phyloP scores from a whole-genome alignment of 2,113 vertebrate species.

The Cromileptes altivelis region DNA sequence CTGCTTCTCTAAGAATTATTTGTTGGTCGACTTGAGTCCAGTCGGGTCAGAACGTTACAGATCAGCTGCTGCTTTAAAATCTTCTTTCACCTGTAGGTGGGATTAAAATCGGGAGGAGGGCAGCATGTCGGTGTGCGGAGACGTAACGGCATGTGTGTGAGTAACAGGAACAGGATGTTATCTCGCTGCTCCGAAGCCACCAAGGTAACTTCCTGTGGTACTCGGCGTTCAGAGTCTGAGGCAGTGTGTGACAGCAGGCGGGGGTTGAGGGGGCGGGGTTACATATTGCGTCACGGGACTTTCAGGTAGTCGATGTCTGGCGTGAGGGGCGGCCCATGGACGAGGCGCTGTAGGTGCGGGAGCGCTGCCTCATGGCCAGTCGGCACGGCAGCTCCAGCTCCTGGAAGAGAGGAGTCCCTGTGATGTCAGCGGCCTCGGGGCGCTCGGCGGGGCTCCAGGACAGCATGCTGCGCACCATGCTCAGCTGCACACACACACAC shows the following conservation, averaged over 20 bases:
- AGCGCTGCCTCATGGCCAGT: constrained; percentile 90
- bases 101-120: constrained; percentile 12
- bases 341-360: constrained; percentile 94
- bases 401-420: constrained; percentile 92
- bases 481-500: constrained; percentile 83
- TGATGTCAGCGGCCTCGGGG: constrained; percentile 93
- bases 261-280: not conserved
- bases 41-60: constrained; percentile 35
- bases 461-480: constrained; percentile 95
- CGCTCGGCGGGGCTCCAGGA: constrained; percentile 90
- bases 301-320: constrained; percentile 86
- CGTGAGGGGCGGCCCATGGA: constrained; percentile 90
- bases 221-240: constrained; percentile 18
- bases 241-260: constrained; percentile 38
- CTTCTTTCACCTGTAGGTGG: constrained; percentile 21
- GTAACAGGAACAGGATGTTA: constrained; percentile 1
- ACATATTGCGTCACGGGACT: constrained; percentile 20
- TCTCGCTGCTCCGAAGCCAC: not conserved
- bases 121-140: constrained; percentile 9
- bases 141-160: constrained; percentile 20
- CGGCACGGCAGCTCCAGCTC: constrained; percentile 91
- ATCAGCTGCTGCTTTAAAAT: constrained; percentile 41
- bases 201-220: not conserved
- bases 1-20: constrained; percentile 16
- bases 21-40: constrained; percentile 23